Percentiles rank a stretch among this genome's conserved stretches.
Conservation (phyloP, 1,140 invertebrate species). For the Pinna nobilis region DNA sequence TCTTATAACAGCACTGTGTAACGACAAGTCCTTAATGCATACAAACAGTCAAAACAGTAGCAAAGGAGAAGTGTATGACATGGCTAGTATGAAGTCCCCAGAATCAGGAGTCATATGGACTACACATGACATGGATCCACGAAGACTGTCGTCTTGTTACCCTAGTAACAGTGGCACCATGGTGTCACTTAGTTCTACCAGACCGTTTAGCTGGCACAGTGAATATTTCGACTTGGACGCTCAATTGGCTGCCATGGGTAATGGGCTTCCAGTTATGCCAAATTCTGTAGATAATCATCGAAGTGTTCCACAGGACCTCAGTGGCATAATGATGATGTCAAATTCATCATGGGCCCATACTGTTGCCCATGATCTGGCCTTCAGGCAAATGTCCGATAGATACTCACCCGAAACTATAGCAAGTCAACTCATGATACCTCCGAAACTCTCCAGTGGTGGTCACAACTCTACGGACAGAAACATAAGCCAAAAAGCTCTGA, state of each 20-base stretch:
- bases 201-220: slow-evolving; percentile 71
- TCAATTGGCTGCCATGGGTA: slow-evolving; percentile 36
- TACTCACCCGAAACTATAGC: slow-evolving; percentile 58
- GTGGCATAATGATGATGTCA: slow-evolving; percentile 35
- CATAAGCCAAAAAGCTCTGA: slow-evolving; percentile 62
- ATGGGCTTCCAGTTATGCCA: slow-evolving; percentile 18
- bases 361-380: slow-evolving; percentile 42
- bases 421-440: slow-evolving; percentile 64
- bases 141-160: slow-evolving; percentile 63
- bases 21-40: slow-evolving; percentile 63
- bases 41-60: slow-evolving; percentile 49
- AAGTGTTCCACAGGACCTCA: slow-evolving; percentile 61
- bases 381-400: slow-evolving; percentile 37
- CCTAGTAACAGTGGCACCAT: slow-evolving; percentile 51
- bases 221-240: slow-evolving; percentile 69
- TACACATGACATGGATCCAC: slow-evolving; percentile 61
- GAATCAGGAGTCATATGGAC: slow-evolving; percentile 59
- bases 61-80: slow-evolving; percentile 59
- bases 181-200: slow-evolving; percentile 50
- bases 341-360: slow-evolving; percentile 52
- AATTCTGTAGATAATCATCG: slow-evolving; percentile 54
- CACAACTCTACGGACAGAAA: slow-evolving; percentile 59
- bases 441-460: slow-evolving; percentile 61
- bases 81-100: slow-evolving; percentile 61
- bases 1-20: slow-evolving; percentile 67